Evolutionary conservation across 37 sponge, comb jelly and placozoan species (phyloP), one percentile per base, ranked within the genome.

Genomic region (Aplysina aerophoba): DNA sequence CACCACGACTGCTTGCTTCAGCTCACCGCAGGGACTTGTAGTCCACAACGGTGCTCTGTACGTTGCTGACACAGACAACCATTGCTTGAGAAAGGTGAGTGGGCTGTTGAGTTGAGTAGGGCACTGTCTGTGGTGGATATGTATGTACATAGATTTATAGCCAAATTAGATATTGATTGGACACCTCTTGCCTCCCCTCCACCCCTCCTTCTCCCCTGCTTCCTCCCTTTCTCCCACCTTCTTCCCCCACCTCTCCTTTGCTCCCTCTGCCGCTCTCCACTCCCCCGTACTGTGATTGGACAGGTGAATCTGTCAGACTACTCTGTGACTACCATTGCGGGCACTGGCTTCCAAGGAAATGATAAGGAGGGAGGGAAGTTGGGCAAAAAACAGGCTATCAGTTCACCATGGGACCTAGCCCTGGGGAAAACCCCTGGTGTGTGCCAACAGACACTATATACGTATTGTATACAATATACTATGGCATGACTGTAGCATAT

Each of bases 351-450:
- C 19, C 98, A 95, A 67, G 98, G 98, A 6, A 86, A 77, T 22
- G 98, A 97, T 74, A 83, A 86, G 25, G 94, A 93, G 81, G 98
- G 98, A 12, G 98, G 98, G 35, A 80, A 73, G 55, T 16, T 55
- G 24, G 95, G 92, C 17, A 77, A 11, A 28, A 72, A 53, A 0
- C 98, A 97, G 58, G 94, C 85, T 57, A 88, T 97, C 33, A 91
- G 92, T 63, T 93, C 94, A 50, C 98, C 96, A 0, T 97, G 98
- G 98, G 98, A 97, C 81, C 30, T 97, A 21, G 85, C 57, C 14
- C 20, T 93, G 20, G 86, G 90, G 15, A 31, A 35, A 13, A 34
- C 69, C 28, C 73, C 92, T 55, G 91, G 91, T 88, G 8, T 53
- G 50, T 30, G 16, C 14, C 38, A 14, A 38, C 5, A 75, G n/a